These are phyloP conservation scores for Mormyrus iriodes DNA, from an alignment of 2,113 vertebrate genomes.

Conservation along the genomic window DNA sequence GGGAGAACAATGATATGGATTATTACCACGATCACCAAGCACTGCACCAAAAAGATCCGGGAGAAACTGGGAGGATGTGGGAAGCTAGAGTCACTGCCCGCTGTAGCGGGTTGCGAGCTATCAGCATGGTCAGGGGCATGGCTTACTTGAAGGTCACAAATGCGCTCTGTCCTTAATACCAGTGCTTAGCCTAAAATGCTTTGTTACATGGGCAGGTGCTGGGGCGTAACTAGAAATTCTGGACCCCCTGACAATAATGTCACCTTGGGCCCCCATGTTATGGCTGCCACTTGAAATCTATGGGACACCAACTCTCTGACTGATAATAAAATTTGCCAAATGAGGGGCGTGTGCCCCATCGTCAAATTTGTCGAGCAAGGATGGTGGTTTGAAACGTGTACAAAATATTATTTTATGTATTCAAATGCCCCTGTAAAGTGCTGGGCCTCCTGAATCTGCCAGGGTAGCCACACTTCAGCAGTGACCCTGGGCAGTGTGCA, in stretches of 20 bases:
- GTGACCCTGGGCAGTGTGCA: not conserved
- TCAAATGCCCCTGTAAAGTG: not conserved
- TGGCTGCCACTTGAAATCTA: not conserved
- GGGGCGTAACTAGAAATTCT: not conserved
- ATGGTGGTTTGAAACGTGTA: not conserved
- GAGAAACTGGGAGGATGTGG: not conserved
- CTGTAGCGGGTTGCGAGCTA: not conserved
- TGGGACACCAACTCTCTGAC: not conserved
- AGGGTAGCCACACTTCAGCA: not conserved
- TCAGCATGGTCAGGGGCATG: not conserved
- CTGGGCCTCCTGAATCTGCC: not conserved
- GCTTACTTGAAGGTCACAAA: not conserved
- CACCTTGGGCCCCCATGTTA: not conserved
- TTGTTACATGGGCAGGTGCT: not conserved
- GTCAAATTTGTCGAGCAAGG: not conserved
- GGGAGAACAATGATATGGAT: not conserved
- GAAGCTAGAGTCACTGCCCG: not conserved
- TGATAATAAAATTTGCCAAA: not conserved
- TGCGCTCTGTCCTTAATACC: not conserved
- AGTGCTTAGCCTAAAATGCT: not conserved
- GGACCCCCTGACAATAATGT: not conserved
- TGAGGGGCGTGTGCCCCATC: not conserved
- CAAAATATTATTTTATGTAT: not conserved
- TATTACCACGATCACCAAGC: not conserved
- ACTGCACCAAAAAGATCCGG: not conserved